Evolutionary conservation across 1,140 invertebrate genomes (phyloP), one percentile per base, ranked within the genome.

Genomic region (Scaptomyza graminum): DNA sequence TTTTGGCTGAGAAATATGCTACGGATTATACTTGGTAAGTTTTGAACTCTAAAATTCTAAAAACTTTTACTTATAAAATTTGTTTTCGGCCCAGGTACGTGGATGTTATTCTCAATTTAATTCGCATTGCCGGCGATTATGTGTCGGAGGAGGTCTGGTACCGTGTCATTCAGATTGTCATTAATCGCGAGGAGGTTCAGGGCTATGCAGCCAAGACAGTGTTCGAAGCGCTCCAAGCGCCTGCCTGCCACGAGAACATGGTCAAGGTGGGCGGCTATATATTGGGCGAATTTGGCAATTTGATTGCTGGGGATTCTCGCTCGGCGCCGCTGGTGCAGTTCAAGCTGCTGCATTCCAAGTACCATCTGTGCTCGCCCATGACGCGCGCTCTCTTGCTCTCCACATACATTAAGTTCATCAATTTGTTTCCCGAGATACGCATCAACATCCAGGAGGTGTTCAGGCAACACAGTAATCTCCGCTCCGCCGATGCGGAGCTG

Each of bases 181-280:
- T 99, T 46, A 99, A 99, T 92, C 94, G 99, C 83, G 98, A 99
- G 92, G 99, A 99, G 93, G 98, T 99, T 0, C 97, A 98, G 93
- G 99, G 98, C 15, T 99, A 99, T 93, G 98, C 99, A 49, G 98
- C 99, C 6, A 99, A 99, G 94, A 99, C 99, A 37, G 98, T 99
- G 5, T 99, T 99, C 94, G 99, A 99, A 95, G 97, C 98, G 70
- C 92, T 99, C 50, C 98, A 99, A 94, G 98, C 98, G 46, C 98
- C 98, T 25, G 98, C 99, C 51, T 99, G 99, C 92, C 99, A 99
- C 93, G 99, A 99, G 93, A 99, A 99, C 92, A 99, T 99, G 99
- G 99, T 99, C 0, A 99, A 99, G 95, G 99, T 99, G 47, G 99
- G 99, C 56, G 99, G 98, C 25, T 99, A 99, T 84, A 99, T 99